phyloP scores from a whole-genome alignment of 1,140 invertebrate genomes.

The Tenebrio molitor region DNA sequence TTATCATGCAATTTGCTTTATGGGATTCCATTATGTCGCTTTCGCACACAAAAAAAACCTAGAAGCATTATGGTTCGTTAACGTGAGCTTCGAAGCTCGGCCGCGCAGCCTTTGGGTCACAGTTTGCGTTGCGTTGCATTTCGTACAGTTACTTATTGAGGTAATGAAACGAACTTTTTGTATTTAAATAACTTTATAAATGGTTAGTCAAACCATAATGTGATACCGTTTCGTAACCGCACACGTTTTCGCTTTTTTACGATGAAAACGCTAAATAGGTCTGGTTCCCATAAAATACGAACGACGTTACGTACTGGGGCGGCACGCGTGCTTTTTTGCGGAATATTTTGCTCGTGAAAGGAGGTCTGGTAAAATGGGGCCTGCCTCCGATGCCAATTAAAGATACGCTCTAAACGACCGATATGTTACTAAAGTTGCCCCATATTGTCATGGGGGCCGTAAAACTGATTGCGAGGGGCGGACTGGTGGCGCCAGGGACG shows the following conservation, averaged over 20 bases:
- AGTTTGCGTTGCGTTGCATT: not conserved
- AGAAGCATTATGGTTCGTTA: conserved; percentile 30
- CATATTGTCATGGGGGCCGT: not conserved
- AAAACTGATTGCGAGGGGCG: not conserved
- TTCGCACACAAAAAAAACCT: not conserved
- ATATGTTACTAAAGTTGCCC: conserved; percentile 16
- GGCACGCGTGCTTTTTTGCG: conserved; percentile 20
- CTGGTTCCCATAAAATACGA: conserved; percentile 23
- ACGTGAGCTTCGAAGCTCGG: not conserved
- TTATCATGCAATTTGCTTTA: conserved; percentile 37
- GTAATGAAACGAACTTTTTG: conserved; percentile 24
- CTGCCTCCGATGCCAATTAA: conserved; percentile 11
- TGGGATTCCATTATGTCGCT: conserved; percentile 32
- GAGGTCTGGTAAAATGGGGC: too few relatives aligned
- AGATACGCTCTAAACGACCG: conserved; percentile 13
- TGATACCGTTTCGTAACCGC: conserved; percentile 40
- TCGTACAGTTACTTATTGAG: conserved; percentile 27
- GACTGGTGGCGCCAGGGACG: not conserved
- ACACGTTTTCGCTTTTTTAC: conserved; percentile 38
- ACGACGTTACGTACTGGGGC: not conserved
- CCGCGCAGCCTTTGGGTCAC: not conserved
- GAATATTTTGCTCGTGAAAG: not conserved
- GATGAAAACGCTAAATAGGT: conserved; percentile 16
- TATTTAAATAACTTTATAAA: conserved; percentile 35
- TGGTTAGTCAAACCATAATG: conserved; percentile 41